A percentile compares a stretch with the other conserved stretches of the same genome.
These are phyloP conservation scores for Taurulus bubalis DNA, from an alignment of 2,113 vertebrate genomes.

Conservation along the genomic window DNA sequence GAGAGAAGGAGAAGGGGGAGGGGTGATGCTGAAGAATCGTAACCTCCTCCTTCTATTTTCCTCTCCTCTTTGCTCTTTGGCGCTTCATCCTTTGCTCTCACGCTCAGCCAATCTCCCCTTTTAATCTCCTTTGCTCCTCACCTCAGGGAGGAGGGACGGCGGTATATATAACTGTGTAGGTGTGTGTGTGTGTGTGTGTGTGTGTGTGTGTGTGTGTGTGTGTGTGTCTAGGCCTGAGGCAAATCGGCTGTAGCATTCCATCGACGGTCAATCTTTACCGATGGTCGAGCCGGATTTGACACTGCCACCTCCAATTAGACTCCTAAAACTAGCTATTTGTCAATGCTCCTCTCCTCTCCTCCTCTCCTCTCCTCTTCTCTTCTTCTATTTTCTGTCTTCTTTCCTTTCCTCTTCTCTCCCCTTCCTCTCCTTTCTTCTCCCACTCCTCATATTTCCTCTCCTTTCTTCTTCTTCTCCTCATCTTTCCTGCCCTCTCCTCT, in stretches of 20 bases:
- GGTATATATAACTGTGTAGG: slow-evolving; percentile 24
- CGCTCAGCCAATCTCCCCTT: slow-evolving; percentile 32
- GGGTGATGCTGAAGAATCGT: slow-evolving; percentile 45
- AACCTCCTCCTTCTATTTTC: slow-evolving; percentile 45
- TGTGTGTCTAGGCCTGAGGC: slow-evolving; percentile 26
- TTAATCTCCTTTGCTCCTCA: slow-evolving; percentile 44
- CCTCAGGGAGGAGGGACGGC: slow-evolving; percentile 19
- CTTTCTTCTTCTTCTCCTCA: background rate
- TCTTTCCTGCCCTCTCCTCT: background rate
- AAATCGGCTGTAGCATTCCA: slow-evolving; percentile 60
- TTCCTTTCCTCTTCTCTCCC: background rate
- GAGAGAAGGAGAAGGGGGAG: slow-evolving; percentile 42
- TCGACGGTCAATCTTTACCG: slow-evolving; percentile 57
- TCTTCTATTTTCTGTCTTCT: background rate
- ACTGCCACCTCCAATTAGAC: slow-evolving; percentile 58
- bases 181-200: slow-evolving; percentile 24
- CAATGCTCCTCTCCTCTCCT: background rate
- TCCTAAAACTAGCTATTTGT: slow-evolving; percentile 52
- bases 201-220: slow-evolving; percentile 27
- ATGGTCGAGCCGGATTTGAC: slow-evolving; percentile 45
- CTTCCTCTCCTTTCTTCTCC: background rate
- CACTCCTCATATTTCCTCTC: too few relatives aligned
- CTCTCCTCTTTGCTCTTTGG: slow-evolving; percentile 35
- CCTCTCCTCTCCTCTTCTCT: background rate
- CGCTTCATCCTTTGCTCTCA: slow-evolving; percentile 35